Percentiles rank a stretch among this genome's conserved stretches.
phyloP scores from a whole-genome alignment of 2,888 invertebrate genomes.

The Meloe dianella region DNA sequence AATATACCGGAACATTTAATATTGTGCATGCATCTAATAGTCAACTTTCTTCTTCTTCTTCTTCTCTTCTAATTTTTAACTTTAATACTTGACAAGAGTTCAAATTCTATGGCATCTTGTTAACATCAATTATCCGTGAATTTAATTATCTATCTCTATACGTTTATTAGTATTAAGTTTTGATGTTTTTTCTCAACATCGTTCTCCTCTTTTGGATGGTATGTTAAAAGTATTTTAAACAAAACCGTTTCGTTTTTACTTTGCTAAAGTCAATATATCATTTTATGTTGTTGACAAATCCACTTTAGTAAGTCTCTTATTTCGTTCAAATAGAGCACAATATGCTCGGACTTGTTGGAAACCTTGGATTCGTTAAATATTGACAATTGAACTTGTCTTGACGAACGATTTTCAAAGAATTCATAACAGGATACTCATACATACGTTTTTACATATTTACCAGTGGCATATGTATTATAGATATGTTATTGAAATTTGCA shows the following conservation, averaged over 20 bases:
- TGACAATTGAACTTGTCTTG: constrained; percentile 38
- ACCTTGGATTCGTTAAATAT: constrained; percentile 45
- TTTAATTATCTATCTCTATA: constrained; percentile 10
- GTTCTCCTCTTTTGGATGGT: neutral
- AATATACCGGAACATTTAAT: constrained; percentile 17
- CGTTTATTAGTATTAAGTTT: neutral
- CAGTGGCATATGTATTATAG: neutral
- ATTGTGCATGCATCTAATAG: constrained; percentile 22
- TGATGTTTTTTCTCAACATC: neutral
- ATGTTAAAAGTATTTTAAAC: constrained; percentile 25
- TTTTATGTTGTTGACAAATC: constrained; percentile 38
- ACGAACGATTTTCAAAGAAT: constrained; percentile 40
- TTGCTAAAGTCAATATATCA: constrained; percentile 27
- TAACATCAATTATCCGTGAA: constrained; percentile 14
- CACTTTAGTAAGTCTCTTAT: constrained; percentile 42
- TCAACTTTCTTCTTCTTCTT: neutral
- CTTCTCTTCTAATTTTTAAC: constrained; percentile 16
- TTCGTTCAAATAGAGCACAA: constrained; percentile 48
- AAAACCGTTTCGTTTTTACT: constrained; percentile 25
- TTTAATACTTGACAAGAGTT: neutral
- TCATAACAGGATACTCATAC: constrained; percentile 23
- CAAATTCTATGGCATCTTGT: constrained; percentile 20
- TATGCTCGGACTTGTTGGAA: constrained; percentile 37
- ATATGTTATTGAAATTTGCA: neutral
- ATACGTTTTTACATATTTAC: constrained; percentile 3